Evolutionary conservation across 1,140 invertebrate species (phyloP).

Genomic region (Drosophila neocordata): DNA sequence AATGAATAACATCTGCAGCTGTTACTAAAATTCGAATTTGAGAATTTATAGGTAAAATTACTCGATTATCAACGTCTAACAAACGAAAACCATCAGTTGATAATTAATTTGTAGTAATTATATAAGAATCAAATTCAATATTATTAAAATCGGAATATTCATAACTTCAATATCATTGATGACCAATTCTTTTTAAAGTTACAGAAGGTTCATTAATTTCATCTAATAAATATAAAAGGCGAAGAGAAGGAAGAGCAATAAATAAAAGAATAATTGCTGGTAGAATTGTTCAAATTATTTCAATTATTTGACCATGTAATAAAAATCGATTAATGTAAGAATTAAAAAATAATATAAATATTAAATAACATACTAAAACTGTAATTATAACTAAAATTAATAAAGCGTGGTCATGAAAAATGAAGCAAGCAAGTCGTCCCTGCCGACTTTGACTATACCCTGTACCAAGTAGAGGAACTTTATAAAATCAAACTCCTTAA

Average conservation of each 20-base stretch:
- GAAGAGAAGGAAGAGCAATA: conserved; percentile 86
- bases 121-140: conserved; percentile 87
- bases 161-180: conserved; percentile 89
- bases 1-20: conserved; percentile 88
- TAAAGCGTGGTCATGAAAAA: conserved; percentile 85
- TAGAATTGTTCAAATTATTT: conserved; percentile 87
- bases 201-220: conserved; percentile 84
- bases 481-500: too few relatives aligned
- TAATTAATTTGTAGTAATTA: conserved; percentile 83
- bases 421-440: too few relatives aligned
- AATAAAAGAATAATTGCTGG: conserved; percentile 86
- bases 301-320: conserved; percentile 84
- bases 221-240: conserved; percentile 86
- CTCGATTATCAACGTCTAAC: conserved; percentile 87
- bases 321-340: conserved; percentile 83
- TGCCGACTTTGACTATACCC: too few relatives aligned
- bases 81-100: conserved; percentile 83
- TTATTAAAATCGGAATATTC: conserved; percentile 86
- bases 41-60: conserved; percentile 84
- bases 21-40: conserved; percentile 85
- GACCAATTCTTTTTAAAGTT: conserved; percentile 86
- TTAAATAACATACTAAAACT: conserved; percentile 86
- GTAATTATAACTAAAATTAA: conserved; percentile 85
- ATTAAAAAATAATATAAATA: conserved; percentile 83
- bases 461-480: too few relatives aligned